These are phyloP conservation scores for Penaeus monodon DNA, from an alignment of 2,888 invertebrate genomes.

Conservation along the genomic window DNA sequence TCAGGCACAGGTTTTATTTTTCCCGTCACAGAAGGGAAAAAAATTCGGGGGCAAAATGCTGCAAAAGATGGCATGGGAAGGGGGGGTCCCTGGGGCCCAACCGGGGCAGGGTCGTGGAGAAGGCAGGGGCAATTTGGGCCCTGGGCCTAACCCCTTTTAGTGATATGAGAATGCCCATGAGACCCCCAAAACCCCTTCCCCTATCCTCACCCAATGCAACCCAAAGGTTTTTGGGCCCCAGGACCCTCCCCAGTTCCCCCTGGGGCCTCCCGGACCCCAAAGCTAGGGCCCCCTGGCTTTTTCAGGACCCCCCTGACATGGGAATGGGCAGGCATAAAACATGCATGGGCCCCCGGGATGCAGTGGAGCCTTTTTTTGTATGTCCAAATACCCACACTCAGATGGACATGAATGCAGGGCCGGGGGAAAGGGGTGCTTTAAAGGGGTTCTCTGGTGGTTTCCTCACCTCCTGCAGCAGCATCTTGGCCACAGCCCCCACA, in stretches of 20 bases:
- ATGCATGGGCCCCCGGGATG: not conserved
- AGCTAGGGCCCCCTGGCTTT: not conserved
- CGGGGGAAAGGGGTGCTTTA: not conserved
- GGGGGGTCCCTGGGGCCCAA: not conserved
- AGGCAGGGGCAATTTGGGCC: not conserved
- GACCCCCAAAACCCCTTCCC: not conserved
- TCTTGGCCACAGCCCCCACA: conserved; percentile 16
- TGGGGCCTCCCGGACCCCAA: not conserved
- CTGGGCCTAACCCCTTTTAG: not conserved
- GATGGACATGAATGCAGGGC: conserved; percentile 5
- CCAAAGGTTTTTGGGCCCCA: not conserved
- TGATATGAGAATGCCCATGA: not conserved
- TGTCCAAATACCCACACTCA: conserved; percentile 2
- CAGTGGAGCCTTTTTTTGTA: not conserved
- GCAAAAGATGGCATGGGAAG: too few relatives aligned
- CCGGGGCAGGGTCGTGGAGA: not conserved
- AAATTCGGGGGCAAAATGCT: not conserved
- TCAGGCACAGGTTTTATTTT: not conserved
- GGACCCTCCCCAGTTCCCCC: conserved; percentile 4
- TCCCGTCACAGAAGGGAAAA: conserved; percentile 14
- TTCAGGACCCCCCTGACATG: not conserved
- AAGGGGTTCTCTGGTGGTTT: not conserved
- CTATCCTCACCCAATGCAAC: not conserved
- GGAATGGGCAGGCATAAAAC: too few relatives aligned
- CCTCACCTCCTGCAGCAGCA: not conserved